Conservation (phyloP, 2,113 vertebrate genomes). For the Semnornis frantzii region DNA sequence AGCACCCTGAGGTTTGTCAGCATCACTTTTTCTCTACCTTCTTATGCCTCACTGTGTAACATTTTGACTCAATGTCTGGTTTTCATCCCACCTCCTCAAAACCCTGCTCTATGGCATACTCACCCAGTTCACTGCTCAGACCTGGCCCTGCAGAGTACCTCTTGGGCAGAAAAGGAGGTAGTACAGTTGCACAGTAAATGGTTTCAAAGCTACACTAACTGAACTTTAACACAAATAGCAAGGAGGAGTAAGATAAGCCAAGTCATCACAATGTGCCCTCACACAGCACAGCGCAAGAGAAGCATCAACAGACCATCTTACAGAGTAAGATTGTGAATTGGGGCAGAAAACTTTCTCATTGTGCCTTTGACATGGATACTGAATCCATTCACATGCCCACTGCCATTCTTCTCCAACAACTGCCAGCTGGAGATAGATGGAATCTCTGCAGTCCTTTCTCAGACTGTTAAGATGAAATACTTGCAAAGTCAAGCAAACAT, state of each 20-base stretch:
- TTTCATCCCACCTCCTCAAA: neutral
- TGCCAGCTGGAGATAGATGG: neutral
- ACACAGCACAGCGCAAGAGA: neutral
- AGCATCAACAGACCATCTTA: neutral
- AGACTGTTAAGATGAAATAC: neutral
- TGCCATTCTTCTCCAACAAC: neutral
- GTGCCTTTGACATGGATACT: neutral
- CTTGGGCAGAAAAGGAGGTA: neutral
- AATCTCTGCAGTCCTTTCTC: neutral
- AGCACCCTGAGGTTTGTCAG: neutral
- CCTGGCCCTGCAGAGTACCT: neutral
- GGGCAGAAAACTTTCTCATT: neutral
- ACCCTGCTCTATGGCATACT: neutral
- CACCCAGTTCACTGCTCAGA: accelerated
- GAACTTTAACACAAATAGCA: neutral
- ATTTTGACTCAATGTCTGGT: neutral
- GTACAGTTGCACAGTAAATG: neutral
- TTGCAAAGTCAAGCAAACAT: neutral
- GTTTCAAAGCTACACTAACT: neutral
- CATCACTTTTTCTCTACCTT: neutral
- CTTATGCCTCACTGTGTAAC: neutral
- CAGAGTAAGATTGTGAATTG: neutral
- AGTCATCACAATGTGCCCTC: neutral
- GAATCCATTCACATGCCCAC: neutral
- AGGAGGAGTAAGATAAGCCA: neutral